phyloP scores from a whole-genome alignment of 1,140 invertebrate genomes.

The Acromyrmex echinatior region DNA sequence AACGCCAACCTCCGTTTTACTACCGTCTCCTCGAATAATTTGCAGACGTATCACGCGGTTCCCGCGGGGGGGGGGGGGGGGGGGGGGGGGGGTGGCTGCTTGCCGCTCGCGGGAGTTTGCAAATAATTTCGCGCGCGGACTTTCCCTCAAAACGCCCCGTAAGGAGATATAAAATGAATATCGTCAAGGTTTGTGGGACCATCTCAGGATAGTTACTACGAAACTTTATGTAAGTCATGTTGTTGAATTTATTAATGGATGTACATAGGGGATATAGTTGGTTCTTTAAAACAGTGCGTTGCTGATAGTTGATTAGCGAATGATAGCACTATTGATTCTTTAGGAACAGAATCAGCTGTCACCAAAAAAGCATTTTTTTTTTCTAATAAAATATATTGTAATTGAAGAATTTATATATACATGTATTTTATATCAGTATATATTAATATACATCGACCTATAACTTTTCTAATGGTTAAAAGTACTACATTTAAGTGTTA shows the following conservation, averaged over 20 bases:
- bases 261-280: background rate
- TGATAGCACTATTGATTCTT: background rate
- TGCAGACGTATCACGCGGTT: conserved; percentile 53
- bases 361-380: too few relatives aligned
- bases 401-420: too few relatives aligned
- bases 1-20: conserved; percentile 53
- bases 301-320: conserved; percentile 4
- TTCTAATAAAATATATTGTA: too few relatives aligned
- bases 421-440: too few relatives aligned
- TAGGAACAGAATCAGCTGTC: too few relatives aligned
- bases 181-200: background rate
- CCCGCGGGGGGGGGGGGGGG: background rate
- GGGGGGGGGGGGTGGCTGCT: too few relatives aligned
- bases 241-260: conserved; percentile 16
- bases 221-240: background rate
- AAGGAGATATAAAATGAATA: conserved; percentile 11
- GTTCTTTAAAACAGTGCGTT: background rate
- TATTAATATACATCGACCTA: too few relatives aligned
- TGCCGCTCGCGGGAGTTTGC: conserved; percentile 36
- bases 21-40: conserved; percentile 63
- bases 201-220: background rate
- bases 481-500: too few relatives aligned
- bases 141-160: conserved; percentile 43
- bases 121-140: conserved; percentile 50
- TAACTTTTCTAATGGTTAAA: too few relatives aligned